phyloP scores from a whole-genome alignment of 1,140 invertebrate genomes.

The Philotrypesis tridentata region DNA sequence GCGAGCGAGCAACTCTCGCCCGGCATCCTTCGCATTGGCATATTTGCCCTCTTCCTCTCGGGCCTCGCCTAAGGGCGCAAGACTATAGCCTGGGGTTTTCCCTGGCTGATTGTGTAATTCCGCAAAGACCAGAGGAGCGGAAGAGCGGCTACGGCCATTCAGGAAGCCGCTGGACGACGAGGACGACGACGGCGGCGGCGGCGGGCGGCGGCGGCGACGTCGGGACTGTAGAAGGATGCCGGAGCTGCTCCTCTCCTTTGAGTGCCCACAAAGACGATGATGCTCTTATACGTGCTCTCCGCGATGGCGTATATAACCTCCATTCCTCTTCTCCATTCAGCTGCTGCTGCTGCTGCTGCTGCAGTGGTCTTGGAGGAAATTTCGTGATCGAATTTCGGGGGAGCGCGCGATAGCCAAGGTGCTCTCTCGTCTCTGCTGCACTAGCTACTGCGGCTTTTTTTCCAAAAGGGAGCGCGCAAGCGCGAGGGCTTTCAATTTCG shows the following conservation, averaged over 20 bases:
- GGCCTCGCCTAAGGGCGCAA: neutral
- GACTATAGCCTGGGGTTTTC: neutral
- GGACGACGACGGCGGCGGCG: neutral
- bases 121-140: conserved; percentile 15
- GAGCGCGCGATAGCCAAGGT: neutral
- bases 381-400: conserved; percentile 18
- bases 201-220: neutral
- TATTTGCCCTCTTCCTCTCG: conserved; percentile 17
- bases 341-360: neutral
- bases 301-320: neutral
- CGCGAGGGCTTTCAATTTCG: conserved; percentile 3
- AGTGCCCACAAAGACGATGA: conserved; percentile 30
- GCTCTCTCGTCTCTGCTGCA: neutral
- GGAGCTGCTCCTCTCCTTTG: conserved; percentile 9
- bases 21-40: neutral
- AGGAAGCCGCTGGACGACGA: neutral
- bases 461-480: neutral
- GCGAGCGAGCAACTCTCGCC: too few relatives aligned
- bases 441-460: neutral
- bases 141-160: conserved; percentile 3
- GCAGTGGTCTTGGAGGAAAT: neutral
- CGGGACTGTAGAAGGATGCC: neutral
- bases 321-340: neutral
- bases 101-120: conserved; percentile 38
- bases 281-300: conserved; percentile 20